phyloP scores from a whole-genome alignment of 2,888 invertebrate species.

The Apotomis turbidana region DNA sequence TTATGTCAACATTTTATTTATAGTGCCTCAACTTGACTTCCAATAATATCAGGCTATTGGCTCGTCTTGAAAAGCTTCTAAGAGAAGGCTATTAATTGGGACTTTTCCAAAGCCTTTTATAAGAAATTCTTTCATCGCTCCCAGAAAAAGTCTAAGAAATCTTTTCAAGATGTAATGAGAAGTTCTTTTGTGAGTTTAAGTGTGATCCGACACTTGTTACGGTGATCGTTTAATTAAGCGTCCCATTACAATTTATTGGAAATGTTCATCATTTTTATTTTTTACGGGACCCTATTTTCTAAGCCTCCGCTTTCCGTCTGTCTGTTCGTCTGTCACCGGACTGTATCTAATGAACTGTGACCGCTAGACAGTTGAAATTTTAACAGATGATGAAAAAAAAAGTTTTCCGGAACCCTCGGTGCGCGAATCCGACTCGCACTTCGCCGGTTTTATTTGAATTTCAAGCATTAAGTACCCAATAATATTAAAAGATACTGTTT shows the following conservation, averaged over 20 bases:
- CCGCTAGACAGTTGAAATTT: too few relatives aligned
- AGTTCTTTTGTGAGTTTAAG: background rate
- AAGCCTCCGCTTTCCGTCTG: too few relatives aligned
- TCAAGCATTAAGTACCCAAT: too few relatives aligned
- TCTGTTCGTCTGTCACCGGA: too few relatives aligned
- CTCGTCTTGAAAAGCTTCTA: constrained; percentile 11
- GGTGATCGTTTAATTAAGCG: background rate
- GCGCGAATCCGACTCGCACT: too few relatives aligned
- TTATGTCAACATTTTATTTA: background rate
- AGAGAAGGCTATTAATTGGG: constrained; percentile 23
- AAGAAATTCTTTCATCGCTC: constrained; percentile 5
- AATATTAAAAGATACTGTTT: too few relatives aligned
- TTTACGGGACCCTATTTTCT: too few relatives aligned
- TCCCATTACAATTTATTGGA: background rate
- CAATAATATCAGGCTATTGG: constrained; percentile 5
- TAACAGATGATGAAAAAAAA: too few relatives aligned
- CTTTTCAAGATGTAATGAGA: constrained; percentile 12
- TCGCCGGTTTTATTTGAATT: too few relatives aligned
- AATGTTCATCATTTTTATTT: too few relatives aligned
- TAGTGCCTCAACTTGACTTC: background rate
- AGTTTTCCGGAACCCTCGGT: too few relatives aligned
- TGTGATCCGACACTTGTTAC: background rate
- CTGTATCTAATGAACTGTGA: too few relatives aligned
- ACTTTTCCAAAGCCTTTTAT: constrained; percentile 18
- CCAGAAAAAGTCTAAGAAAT: background rate